Conservation (phyloP, 2,888 invertebrate species). For the Drosophila borborema region DNA sequence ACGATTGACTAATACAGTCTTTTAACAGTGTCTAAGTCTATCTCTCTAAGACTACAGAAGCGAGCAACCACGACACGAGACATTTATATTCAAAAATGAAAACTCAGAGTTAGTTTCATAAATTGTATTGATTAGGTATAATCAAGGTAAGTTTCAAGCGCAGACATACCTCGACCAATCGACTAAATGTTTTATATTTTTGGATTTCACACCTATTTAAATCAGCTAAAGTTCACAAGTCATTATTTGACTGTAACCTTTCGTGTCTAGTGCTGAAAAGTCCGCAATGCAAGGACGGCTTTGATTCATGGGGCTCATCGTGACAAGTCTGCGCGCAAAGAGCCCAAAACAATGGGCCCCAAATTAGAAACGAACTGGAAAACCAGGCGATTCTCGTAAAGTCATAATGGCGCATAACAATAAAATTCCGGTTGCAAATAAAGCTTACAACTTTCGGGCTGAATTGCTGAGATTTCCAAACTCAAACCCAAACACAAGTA, state of each 20-base stretch:
- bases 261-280: conserved; percentile 20
- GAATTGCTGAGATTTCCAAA: conserved; percentile 53
- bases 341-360: conserved; percentile 50
- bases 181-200: neutral
- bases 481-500: conserved; percentile 2
- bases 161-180: neutral
- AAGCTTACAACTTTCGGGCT: conserved; percentile 65
- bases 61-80: too few species aligned
- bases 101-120: neutral
- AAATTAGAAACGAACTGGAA: conserved; percentile 57
- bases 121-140: too few species aligned
- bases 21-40: too few species aligned
- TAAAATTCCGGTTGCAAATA: conserved; percentile 80
- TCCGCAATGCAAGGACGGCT: conserved; percentile 30
- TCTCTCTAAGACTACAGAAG: too few species aligned
- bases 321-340: conserved; percentile 30
- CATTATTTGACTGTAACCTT: conserved; percentile 14
- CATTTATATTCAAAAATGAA: neutral
- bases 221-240: neutral
- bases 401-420: conserved; percentile 77
- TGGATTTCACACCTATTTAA: conserved; percentile 13
- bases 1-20: too few species aligned
- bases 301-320: conserved; percentile 26
- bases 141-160: neutral
- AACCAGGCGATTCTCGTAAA: conserved; percentile 64